A percentile compares a stretch with the other conserved stretches of the same genome.
Evolutionary conservation across 2,113 vertebrate species (phyloP).

Genomic region (Triplophysa dalaica): DNA sequence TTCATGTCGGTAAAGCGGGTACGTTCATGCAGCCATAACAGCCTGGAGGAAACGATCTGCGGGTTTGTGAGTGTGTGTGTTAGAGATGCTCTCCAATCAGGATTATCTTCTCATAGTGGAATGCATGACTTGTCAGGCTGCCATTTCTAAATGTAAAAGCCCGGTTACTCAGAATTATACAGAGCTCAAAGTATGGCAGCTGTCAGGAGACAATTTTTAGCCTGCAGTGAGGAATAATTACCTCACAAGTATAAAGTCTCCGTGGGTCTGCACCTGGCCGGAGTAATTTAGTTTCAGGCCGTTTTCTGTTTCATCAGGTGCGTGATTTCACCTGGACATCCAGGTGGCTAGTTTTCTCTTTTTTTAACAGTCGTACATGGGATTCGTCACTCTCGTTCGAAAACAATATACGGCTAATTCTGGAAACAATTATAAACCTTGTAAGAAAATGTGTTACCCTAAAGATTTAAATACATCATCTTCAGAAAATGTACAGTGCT

Average conservation of each 20-base stretch:
- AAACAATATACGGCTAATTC: neutral
- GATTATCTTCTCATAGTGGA: slow-evolving; percentile 67
- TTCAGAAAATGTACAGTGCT: neutral
- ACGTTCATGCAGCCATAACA: slow-evolving; percentile 70
- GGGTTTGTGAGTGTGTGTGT: slow-evolving; percentile 43
- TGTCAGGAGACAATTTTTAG: slow-evolving; percentile 34
- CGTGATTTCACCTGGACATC: slow-evolving; percentile 12
- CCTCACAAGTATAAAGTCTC: slow-evolving; percentile 16
- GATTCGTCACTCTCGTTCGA: neutral
- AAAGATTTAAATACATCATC: too few species aligned
- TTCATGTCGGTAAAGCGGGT: slow-evolving; percentile 73
- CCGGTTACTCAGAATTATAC: slow-evolving; percentile 49
- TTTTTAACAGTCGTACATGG: neutral
- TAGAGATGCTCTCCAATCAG: slow-evolving; percentile 60
- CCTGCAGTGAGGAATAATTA: slow-evolving; percentile 21
- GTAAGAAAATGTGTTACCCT: too few species aligned
- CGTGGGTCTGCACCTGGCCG: slow-evolving; percentile 3
- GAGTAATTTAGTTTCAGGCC: slow-evolving; percentile 24
- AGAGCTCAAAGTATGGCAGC: slow-evolving; percentile 22
- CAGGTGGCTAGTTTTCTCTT: slow-evolving; percentile 1
- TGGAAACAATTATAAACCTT: neutral
- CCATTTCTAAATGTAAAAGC: slow-evolving; percentile 35
- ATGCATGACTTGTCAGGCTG: slow-evolving; percentile 62
- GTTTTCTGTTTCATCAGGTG: slow-evolving; percentile 19
- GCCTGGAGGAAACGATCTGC: slow-evolving; percentile 63